Conservation (phyloP, 2,113 vertebrate species). For the Zosterops hypoxanthus region DNA sequence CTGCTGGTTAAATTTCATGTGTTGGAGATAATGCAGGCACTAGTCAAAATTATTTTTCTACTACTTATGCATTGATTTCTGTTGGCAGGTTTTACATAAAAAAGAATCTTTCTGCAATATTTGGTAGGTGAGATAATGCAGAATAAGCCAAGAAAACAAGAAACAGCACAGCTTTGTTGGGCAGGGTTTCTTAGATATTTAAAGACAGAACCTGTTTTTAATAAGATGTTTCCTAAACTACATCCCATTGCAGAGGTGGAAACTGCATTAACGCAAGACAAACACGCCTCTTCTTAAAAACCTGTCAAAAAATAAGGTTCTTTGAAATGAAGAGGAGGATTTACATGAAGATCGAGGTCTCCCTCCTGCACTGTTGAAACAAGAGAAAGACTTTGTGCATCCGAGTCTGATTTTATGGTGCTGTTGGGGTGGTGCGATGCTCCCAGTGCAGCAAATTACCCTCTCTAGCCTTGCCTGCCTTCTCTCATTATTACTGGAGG, state of each 20-base stretch:
- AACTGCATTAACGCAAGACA: background rate
- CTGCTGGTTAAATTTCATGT: constrained; percentile 26
- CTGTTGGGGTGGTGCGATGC: background rate
- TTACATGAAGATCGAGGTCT: background rate
- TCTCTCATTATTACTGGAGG: too few relatives aligned
- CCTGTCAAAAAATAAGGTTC: background rate
- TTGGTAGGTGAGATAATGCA: background rate
- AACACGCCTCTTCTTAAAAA: background rate
- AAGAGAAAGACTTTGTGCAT: background rate
- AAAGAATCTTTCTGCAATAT: background rate
- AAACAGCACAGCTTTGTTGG: background rate
- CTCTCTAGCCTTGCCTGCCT: background rate
- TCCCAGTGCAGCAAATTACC: background rate
- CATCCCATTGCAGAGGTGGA: background rate
- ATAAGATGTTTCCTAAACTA: background rate
- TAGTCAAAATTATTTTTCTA: constrained; percentile 30
- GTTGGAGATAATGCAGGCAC: background rate
- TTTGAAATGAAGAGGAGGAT: background rate
- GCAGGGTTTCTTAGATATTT: background rate
- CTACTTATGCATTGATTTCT: background rate
- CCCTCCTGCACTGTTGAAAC: background rate
- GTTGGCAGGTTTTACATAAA: background rate
- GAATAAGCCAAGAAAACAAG: background rate
- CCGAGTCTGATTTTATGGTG: fast-evolving
- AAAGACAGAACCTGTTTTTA: background rate